Conservation (phyloP, 2,888 invertebrate species). For the Liopterus haemorrhoidalis region DNA sequence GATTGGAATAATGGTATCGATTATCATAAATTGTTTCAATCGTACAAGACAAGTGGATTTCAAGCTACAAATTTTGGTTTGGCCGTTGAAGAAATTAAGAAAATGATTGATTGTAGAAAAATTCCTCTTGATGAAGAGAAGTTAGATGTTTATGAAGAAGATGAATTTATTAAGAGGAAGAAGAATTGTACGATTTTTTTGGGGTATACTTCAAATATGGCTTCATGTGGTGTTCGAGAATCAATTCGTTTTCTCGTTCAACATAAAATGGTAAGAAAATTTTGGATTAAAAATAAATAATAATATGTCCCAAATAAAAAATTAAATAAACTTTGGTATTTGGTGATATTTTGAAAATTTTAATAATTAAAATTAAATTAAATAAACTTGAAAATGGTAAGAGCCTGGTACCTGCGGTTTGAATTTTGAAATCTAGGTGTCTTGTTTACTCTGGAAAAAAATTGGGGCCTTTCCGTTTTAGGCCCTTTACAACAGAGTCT, state of each 20-base stretch:
- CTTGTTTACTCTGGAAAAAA: no score
- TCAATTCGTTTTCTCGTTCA: slow-evolving; percentile 81
- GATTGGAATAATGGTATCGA: slow-evolving; percentile 89
- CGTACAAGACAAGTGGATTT: slow-evolving; percentile 82
- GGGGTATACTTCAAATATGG: slow-evolving; percentile 96
- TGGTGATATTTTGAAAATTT: no score
- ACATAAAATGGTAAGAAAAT: slow-evolving; percentile 61
- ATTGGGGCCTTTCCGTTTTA: no score
- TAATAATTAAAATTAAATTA: no score
- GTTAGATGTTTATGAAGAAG: slow-evolving; percentile 64
- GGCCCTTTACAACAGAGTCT: no score
- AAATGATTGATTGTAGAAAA: slow-evolving; percentile 77
- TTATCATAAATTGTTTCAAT: slow-evolving; percentile 74
- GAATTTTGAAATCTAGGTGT: no score
- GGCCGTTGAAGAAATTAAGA: slow-evolving; percentile 85
- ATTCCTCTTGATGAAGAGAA: slow-evolving; percentile 63
- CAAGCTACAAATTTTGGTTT: slow-evolving; percentile 94
- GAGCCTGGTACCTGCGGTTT: no score
- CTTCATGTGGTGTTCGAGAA: slow-evolving; percentile 91
- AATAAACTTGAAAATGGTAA: no score
- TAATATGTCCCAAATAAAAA: no score
- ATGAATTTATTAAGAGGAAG: slow-evolving; percentile 70
- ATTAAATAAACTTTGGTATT: no score
- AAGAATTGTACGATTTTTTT: slow-evolving; percentile 91
- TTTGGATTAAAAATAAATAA: no score